These are phyloP conservation scores for Scolopax bukidnonensis DNA, from an alignment of 2,797 vertebrate species.

Conservation along the genomic window DNA sequence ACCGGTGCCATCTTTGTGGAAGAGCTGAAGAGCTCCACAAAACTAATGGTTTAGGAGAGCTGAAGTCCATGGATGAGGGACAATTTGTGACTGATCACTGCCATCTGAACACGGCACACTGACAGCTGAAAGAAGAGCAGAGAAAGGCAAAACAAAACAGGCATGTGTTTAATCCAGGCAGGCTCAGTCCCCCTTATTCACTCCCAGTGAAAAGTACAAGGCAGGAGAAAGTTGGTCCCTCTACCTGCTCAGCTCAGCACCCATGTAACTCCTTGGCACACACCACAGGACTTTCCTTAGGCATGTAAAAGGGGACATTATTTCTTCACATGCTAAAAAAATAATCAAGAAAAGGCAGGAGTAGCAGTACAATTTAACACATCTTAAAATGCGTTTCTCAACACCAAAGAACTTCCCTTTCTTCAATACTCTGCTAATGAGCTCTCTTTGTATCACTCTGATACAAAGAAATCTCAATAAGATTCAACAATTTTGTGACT, in stretches of 20 bases:
- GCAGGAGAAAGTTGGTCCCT: neutral
- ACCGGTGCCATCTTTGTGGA: neutral
- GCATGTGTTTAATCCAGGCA: constrained; percentile 23
- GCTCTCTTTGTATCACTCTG: neutral
- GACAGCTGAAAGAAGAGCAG: constrained; percentile 24
- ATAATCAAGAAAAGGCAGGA: neutral
- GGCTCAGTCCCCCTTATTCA: neutral
- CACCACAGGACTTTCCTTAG: neutral
- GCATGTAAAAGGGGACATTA: neutral
- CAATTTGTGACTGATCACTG: constrained; percentile 40
- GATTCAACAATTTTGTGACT: neutral
- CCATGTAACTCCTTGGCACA: neutral
- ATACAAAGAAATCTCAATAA: neutral
- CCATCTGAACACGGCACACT: constrained; percentile 20
- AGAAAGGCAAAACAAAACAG: constrained; percentile 31
- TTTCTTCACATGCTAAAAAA: neutral
- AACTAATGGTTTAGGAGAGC: constrained; percentile 27
- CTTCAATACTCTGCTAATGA: neutral
- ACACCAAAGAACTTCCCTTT: neutral
- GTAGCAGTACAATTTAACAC: rapidly evolving
- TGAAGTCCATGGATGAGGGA: neutral
- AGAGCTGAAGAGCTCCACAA: neutral
- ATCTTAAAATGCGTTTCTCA: neutral
- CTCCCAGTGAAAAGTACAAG: neutral
- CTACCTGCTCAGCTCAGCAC: neutral